A percentile compares a stretch with the other conserved stretches of the same genome.
Evolutionary conservation across 2,888 invertebrate species (phyloP).

Genomic region (Rotaria sp.): DNA sequence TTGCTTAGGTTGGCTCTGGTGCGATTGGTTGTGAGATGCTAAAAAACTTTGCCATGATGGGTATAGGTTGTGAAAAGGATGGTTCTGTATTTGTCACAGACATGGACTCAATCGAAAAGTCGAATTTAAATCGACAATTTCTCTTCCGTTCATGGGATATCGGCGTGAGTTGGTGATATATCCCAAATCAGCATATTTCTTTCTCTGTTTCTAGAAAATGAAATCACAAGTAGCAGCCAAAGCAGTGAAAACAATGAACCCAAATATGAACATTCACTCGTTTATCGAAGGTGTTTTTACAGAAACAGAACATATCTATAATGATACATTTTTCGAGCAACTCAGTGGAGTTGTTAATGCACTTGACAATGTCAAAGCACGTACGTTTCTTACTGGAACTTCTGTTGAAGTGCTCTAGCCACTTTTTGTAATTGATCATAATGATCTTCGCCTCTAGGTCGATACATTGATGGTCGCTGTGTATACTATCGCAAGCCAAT

Average conservation of each 20-base stretch:
- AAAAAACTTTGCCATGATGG: slow-evolving; percentile 97
- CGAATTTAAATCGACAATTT: slow-evolving; percentile 95
- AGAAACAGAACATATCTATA: slow-evolving; percentile 86
- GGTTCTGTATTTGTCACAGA: slow-evolving; percentile 79
- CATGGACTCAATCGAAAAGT: slow-evolving; percentile 98
- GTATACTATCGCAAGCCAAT: slow-evolving; percentile 92
- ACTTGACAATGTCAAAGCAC: slow-evolving; percentile 88
- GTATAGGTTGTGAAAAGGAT: slow-evolving; percentile 65
- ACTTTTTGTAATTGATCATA: too few relatives aligned
- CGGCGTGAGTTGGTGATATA: neutral
- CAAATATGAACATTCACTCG: slow-evolving; percentile 50
- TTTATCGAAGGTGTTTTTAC: slow-evolving; percentile 71
- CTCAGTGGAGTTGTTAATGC: slow-evolving; percentile 93
- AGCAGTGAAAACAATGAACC: slow-evolving; percentile 59
- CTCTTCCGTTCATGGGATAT: slow-evolving; percentile 89
- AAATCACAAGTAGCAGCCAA: slow-evolving; percentile 32
- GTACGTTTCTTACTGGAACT: slow-evolving; percentile 59
- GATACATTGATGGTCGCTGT: slow-evolving; percentile 90
- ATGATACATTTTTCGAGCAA: slow-evolving; percentile 83
- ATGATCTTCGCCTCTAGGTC: neutral
- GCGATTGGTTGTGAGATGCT: slow-evolving; percentile 81
- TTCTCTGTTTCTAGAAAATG: too few relatives aligned
- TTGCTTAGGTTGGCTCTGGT: slow-evolving; percentile 56
- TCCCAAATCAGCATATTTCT: too few relatives aligned
- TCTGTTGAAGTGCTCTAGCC: too few relatives aligned